Evolutionary conservation across 2,797 vertebrate genomes (phyloP).

Genomic region (Anolis apletophallus): DNA sequence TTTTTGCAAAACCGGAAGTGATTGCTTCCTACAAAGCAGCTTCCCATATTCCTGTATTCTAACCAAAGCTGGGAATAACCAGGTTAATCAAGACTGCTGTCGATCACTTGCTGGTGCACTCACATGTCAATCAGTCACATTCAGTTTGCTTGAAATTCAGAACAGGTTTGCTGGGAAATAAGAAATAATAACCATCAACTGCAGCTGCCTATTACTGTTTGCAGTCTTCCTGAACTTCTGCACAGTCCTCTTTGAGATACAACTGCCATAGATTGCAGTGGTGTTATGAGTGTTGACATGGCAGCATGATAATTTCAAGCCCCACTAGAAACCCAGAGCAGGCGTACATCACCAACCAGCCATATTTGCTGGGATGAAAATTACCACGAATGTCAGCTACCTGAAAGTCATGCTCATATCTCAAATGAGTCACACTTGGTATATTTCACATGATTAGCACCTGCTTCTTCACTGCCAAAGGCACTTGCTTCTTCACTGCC

Average conservation of each 20-base stretch:
- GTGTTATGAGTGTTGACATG: background rate
- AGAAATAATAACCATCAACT: background rate
- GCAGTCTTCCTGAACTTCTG: background rate
- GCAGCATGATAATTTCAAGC: conserved; percentile 16
- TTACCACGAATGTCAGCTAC: background rate
- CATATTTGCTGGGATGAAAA: conserved; percentile 11
- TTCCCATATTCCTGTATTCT: too few relatives aligned
- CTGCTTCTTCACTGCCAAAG: background rate
- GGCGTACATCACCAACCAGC: background rate
- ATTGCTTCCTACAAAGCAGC: too few relatives aligned
- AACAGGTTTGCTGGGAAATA: background rate
- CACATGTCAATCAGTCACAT: background rate
- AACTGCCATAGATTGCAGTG: background rate
- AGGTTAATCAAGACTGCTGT: background rate
- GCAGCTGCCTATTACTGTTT: background rate
- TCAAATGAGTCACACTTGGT: background rate
- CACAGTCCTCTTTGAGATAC: too few relatives aligned
- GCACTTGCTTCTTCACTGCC: background rate
- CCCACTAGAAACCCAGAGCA: background rate
- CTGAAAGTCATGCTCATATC: background rate
- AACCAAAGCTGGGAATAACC: background rate
- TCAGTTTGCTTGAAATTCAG: conserved; percentile 13
- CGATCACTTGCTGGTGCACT: background rate
- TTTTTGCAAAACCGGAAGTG: too few relatives aligned
- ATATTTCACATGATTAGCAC: background rate